Evolutionary conservation across 2,797 vertebrate species (phyloP).

Genomic region (Paguma larvata): DNA sequence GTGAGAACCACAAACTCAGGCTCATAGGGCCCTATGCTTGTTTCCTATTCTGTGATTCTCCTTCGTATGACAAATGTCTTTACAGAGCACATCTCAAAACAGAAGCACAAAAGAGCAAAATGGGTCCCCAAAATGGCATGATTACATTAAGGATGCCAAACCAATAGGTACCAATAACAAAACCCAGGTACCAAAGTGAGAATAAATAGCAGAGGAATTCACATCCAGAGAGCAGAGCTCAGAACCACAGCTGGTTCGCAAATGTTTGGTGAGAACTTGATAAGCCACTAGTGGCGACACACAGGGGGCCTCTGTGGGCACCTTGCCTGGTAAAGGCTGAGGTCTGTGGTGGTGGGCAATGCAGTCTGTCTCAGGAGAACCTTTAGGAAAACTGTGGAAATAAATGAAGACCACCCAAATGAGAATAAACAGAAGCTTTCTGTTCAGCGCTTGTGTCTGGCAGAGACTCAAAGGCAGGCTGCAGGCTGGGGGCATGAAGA

Average conservation of each 20-base stretch:
- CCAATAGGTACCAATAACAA: background rate
- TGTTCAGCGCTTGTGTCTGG: background rate
- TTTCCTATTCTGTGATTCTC: background rate
- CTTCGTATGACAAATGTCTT: background rate
- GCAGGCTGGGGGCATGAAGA: background rate
- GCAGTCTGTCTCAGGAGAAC: background rate
- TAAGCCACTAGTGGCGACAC: background rate
- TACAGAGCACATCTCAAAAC: background rate
- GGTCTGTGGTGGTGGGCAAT: background rate
- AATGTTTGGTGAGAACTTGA: background rate
- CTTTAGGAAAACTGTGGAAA: background rate
- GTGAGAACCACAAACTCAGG: background rate
- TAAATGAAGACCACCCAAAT: background rate
- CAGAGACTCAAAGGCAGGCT: background rate
- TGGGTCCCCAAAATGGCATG: background rate
- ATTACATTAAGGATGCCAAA: background rate
- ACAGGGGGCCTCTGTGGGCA: background rate
- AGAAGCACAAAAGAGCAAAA: background rate
- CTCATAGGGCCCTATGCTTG: background rate
- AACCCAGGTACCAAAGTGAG: background rate
- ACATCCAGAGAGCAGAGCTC: background rate
- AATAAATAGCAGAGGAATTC: background rate
- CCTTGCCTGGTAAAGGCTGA: background rate
- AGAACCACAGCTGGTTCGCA: background rate
- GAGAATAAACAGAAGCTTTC: background rate